phyloP scores from a whole-genome alignment of 1,140 invertebrate genomes.

The Aphaenogaster rudis region DNA sequence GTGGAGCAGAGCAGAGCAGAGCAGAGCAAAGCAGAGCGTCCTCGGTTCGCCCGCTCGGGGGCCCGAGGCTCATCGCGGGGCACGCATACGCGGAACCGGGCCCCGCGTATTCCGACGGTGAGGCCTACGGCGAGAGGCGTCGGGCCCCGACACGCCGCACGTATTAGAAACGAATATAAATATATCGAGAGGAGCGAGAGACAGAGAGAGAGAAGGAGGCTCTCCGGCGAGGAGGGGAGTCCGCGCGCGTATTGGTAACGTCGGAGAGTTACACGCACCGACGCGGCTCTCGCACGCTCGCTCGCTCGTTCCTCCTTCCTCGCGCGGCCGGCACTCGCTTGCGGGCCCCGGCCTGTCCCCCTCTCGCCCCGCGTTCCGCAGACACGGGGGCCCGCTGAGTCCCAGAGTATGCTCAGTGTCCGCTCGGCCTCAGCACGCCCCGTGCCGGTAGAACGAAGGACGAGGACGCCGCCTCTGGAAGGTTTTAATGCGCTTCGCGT shows the following conservation, averaged over 20 bases:
- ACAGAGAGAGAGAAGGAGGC: slow-evolving; percentile 46
- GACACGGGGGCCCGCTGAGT: slow-evolving; percentile 63
- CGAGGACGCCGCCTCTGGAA: slow-evolving; percentile 55
- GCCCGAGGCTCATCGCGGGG: slow-evolving; percentile 16
- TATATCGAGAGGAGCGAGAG: slow-evolving; percentile 77
- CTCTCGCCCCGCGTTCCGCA: slow-evolving; percentile 54
- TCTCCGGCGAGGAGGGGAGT: slow-evolving; percentile 56
- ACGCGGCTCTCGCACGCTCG: slow-evolving; percentile 56
- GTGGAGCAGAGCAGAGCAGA: background rate
- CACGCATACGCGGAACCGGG: slow-evolving; percentile 55
- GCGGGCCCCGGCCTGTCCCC: slow-evolving; percentile 36
- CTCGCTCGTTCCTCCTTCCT: slow-evolving; percentile 57
- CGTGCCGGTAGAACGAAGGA: slow-evolving; percentile 66
- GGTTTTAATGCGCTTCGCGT: slow-evolving; percentile 49
- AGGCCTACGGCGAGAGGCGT: slow-evolving; percentile 66
- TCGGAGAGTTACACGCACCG: slow-evolving; percentile 71
- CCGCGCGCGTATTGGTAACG: slow-evolving; percentile 72
- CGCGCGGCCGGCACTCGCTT: slow-evolving; percentile 50
- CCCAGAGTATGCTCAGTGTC: slow-evolving; percentile 76
- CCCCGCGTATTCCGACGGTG: slow-evolving; percentile 51
- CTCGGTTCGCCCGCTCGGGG: slow-evolving; percentile 35
- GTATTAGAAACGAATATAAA: slow-evolving; percentile 84
- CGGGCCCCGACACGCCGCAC: slow-evolving; percentile 74
- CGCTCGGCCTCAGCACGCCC: slow-evolving; percentile 76
- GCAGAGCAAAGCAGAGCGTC: slow-evolving; percentile 31